Conservation (phyloP, 2,888 invertebrate genomes). For the Cantharis lateralis region DNA sequence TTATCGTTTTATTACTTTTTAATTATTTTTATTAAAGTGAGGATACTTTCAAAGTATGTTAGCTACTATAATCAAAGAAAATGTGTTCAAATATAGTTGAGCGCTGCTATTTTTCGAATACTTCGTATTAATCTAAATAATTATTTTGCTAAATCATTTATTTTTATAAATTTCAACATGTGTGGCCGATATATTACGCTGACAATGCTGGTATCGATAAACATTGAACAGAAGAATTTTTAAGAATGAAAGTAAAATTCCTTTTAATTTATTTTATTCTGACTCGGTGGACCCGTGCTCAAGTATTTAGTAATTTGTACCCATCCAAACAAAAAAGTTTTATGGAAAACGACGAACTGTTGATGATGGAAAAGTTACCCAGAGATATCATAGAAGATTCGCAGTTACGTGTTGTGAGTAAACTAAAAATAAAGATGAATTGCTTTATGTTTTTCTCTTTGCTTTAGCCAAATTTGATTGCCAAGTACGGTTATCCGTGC, state of each 20-base stretch:
- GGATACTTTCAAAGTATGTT: no score
- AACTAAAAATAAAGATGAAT: neutral
- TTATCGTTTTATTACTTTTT: no score
- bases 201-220: neutral
- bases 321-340: neutral
- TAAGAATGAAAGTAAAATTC: neutral
- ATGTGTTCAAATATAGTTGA: no score
- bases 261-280: neutral
- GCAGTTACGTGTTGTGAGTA: neutral
- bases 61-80: no score
- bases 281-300: neutral
- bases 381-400: neutral
- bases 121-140: no score
- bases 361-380: neutral
- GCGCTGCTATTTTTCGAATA: no score
- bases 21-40: no score
- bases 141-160: neutral
- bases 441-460: neutral
- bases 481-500: conserved; percentile 53
- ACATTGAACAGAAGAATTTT: neutral
- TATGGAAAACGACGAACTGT: neutral
- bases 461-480: conserved; percentile 54
- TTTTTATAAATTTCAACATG: neutral
- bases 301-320: neutral
- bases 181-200: neutral